Evolutionary conservation across 1,140 invertebrate genomes (phyloP).

Genomic region (Goniozus legneri): DNA sequence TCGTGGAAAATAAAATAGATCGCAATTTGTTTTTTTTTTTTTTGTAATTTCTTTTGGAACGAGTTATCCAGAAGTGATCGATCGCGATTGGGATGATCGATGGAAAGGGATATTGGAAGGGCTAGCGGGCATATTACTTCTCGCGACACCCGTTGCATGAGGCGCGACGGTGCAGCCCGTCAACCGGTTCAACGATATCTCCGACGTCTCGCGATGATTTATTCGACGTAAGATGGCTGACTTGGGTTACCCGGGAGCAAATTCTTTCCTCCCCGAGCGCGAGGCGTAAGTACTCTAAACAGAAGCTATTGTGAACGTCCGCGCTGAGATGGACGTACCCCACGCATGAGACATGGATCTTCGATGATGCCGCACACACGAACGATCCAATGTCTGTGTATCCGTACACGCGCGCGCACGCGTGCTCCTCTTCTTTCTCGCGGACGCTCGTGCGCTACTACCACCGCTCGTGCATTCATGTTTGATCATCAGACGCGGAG

Average conservation of each 20-base stretch:
- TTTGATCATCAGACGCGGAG: slow-evolving; percentile 25
- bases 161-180: slow-evolving; percentile 29
- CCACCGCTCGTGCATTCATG: slow-evolving; percentile 14
- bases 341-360: slow-evolving; percentile 37
- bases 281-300: slow-evolving; percentile 50
- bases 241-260: slow-evolving; percentile 45
- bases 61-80: too few relatives aligned
- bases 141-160: slow-evolving; percentile 28
- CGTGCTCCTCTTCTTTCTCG: background rate
- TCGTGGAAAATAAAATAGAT: too few relatives aligned
- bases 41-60: too few relatives aligned
- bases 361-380: slow-evolving; percentile 12
- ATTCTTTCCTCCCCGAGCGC: slow-evolving; percentile 14
- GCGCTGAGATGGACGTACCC: slow-evolving; percentile 46
- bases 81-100: too few relatives aligned
- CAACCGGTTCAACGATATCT: slow-evolving; percentile 53
- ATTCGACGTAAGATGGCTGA: slow-evolving; percentile 51
- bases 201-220: slow-evolving; percentile 51
- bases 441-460: background rate
- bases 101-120: too few relatives aligned
- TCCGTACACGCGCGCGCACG: background rate
- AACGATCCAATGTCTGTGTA: too few relatives aligned
- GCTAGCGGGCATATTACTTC: slow-evolving; percentile 13
- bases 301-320: slow-evolving; percentile 53
- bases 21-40: too few relatives aligned